Conservation (phyloP, 2,888 invertebrate species). For the Xestia sexstrigata region DNA sequence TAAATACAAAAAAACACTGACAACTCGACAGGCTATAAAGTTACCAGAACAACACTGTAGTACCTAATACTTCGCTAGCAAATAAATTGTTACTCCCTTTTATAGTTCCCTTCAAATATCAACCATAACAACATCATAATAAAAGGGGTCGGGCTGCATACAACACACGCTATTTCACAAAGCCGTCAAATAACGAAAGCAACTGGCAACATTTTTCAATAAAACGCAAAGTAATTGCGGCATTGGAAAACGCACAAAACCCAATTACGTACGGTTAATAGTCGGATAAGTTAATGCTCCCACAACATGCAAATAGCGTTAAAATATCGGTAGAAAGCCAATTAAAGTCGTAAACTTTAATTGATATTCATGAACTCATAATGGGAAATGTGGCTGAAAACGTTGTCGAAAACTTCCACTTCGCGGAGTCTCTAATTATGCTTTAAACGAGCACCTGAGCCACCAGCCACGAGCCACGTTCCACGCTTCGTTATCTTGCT, state of each 20-base stretch:
- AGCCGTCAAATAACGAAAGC: conserved; percentile 26
- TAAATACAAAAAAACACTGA: not conserved
- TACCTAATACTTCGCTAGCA: not conserved
- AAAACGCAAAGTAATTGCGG: conserved; percentile 66
- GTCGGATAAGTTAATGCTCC: conserved; percentile 78
- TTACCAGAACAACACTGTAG: not conserved
- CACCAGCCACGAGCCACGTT: conserved; percentile 46
- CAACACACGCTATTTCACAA: conserved; percentile 28
- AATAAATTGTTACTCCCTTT: not conserved
- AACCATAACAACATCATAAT: conserved; percentile 32
- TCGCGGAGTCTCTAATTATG: conserved; percentile 73
- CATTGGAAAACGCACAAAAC: conserved; percentile 76
- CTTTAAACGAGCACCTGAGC: conserved; percentile 69
- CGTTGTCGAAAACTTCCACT: conserved; percentile 73
- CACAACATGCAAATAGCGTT: conserved; percentile 84
- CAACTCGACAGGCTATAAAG: not conserved
- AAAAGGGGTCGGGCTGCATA: conserved; percentile 5
- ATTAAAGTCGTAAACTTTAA: conserved; percentile 85
- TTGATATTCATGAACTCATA: conserved; percentile 84
- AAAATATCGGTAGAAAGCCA: conserved; percentile 82
- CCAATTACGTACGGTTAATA: conserved; percentile 79
- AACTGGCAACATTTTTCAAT: conserved; percentile 52
- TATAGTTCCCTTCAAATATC: conserved; percentile 10
- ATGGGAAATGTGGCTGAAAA: conserved; percentile 76
- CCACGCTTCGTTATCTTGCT: conserved; percentile 56